phyloP scores from a whole-genome alignment of 1,140 invertebrate genomes.

The Coenobita brevimanus region DNA sequence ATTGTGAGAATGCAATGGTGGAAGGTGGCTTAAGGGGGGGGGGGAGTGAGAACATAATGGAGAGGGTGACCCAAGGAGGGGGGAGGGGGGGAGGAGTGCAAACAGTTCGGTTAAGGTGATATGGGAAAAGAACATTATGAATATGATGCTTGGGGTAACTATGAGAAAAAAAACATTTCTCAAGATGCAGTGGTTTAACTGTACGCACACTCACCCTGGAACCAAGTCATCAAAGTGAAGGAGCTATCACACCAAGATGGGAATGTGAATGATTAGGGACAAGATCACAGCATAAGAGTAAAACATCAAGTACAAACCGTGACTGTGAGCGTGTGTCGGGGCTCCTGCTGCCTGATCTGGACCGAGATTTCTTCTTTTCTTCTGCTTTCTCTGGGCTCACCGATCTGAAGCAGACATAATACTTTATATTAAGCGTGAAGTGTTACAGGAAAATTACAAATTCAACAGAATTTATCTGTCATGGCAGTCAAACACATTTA shows the following conservation, averaged over 20 bases:
- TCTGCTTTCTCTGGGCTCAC: slow-evolving; percentile 62
- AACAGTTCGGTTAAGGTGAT: too few relatives aligned
- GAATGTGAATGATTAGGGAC: not conserved
- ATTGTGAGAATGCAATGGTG: not conserved
- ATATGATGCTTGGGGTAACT: not conserved
- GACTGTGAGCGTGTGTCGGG: slow-evolving; percentile 72
- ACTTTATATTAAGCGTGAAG: too few relatives aligned
- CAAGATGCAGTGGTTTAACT: not conserved
- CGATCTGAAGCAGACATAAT: too few relatives aligned
- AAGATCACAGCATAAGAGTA: not conserved
- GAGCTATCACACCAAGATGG: not conserved
- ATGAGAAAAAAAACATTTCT: not conserved
- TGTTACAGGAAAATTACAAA: too few relatives aligned
- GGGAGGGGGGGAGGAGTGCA: too few relatives aligned
- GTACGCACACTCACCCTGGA: not conserved
- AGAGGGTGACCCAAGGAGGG: not conserved
- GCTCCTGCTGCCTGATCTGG: slow-evolving; percentile 69
- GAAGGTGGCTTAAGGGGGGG: too few relatives aligned
- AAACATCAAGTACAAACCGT: slow-evolving; percentile 31
- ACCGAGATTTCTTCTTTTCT: slow-evolving; percentile 69
- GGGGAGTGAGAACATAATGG: too few relatives aligned
- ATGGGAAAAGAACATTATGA: not conserved
- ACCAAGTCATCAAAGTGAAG: not conserved
- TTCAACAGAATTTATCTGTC: too few relatives aligned
- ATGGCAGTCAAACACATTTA: too few relatives aligned